Evolutionary conservation across 2,797 vertebrate species (phyloP).

Genomic region (Scyliorhinus canicula): DNA sequence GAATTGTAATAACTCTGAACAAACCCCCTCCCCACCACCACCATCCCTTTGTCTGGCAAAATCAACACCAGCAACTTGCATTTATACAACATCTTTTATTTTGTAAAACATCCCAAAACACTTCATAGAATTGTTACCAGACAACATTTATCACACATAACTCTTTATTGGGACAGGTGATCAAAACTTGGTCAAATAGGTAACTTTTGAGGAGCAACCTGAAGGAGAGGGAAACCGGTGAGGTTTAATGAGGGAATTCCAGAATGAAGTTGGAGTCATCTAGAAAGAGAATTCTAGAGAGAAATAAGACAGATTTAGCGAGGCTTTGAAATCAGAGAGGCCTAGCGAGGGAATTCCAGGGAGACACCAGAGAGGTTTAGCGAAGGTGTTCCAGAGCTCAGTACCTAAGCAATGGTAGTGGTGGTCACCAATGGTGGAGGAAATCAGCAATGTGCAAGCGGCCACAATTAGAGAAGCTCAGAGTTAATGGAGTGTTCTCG

Average conservation of each 20-base stretch:
- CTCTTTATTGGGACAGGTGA: background rate
- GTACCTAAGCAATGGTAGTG: background rate
- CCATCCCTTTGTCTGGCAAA: background rate
- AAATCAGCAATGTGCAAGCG: no score
- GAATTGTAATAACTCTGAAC: background rate
- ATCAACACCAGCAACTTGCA: background rate
- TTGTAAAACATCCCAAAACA: background rate
- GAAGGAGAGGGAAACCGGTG: background rate
- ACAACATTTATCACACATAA: background rate
- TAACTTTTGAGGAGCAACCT: background rate
- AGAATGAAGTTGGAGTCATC: background rate
- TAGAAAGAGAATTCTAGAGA: no score
- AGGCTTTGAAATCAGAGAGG: background rate
- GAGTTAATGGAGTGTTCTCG: background rate
- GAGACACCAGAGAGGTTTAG: no score
- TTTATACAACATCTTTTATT: background rate
- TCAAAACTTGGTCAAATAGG: background rate
- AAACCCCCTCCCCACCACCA: background rate
- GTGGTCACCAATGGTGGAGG: background rate
- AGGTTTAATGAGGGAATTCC: background rate
- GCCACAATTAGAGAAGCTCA: background rate
- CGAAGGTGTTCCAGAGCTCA: background rate
- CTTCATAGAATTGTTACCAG: background rate
- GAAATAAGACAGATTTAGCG: background rate
- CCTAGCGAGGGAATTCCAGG: no score